Conservation (phyloP, 2,888 invertebrate species). For the Clusia tigrina region DNA sequence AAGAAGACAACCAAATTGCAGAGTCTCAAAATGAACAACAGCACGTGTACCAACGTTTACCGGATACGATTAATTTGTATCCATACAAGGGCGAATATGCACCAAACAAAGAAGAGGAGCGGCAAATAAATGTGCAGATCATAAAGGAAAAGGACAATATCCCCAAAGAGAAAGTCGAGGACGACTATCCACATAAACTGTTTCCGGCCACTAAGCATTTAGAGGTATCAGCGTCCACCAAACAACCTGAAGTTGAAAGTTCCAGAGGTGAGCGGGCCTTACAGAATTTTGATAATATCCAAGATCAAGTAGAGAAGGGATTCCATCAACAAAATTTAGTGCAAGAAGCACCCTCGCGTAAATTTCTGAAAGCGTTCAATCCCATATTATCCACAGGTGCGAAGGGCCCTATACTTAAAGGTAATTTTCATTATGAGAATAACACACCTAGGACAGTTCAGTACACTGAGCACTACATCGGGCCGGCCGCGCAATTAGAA, state of each 20-base stretch:
- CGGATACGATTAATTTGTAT: conserved; percentile 32
- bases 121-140: conserved; percentile 57
- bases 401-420: conserved; percentile 42
- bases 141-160: conserved; percentile 43
- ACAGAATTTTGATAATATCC: conserved; percentile 45
- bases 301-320: conserved; percentile 47
- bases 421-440: conserved; percentile 52
- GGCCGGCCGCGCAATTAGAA: conserved; percentile 41
- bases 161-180: neutral
- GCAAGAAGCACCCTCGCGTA: conserved; percentile 58
- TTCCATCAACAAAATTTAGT: conserved; percentile 33
- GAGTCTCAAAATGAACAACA: conserved; percentile 55
- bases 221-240: conserved; percentile 13
- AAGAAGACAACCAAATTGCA: conserved; percentile 65
- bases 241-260: neutral
- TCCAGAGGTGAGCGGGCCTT: conserved; percentile 15
- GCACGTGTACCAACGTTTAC: conserved; percentile 41
- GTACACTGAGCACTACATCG: conserved; percentile 23
- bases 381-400: conserved; percentile 41
- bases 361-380: conserved; percentile 59
- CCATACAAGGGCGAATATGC: conserved; percentile 25
- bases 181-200: neutral
- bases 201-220: neutral
- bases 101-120: conserved; percentile 32
- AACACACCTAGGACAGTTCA: conserved; percentile 24